Conservation (phyloP, 1,140 invertebrate species). For the Penaeus japonicus region DNA sequence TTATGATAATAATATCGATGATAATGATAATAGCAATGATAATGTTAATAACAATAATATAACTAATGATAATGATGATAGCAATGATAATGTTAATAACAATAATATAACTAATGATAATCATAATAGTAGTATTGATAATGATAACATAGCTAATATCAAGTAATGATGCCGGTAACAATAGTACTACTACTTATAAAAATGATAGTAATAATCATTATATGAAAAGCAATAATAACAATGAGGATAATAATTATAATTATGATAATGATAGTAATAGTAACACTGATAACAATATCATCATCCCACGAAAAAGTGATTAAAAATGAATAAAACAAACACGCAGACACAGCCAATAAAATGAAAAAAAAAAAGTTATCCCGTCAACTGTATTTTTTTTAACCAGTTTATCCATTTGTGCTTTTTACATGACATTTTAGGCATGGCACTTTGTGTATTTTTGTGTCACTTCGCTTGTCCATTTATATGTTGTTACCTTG, state of each 20-base stretch:
- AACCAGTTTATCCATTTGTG: too few species aligned
- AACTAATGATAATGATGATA: too few species aligned
- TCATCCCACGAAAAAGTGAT: too few species aligned
- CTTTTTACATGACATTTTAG: too few species aligned
- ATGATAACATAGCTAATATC: too few species aligned
- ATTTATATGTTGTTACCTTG: too few species aligned
- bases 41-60: neutral
- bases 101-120: conserved; percentile 56
- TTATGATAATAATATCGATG: neutral
- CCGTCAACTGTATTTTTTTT: too few species aligned
- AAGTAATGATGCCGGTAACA: neutral
- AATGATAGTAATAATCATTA: neutral
- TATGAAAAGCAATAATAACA: neutral
- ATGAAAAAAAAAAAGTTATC: too few species aligned
- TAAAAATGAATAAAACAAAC: too few species aligned
- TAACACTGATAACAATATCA: neutral
- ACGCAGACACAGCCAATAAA: too few species aligned
- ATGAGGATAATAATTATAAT: neutral
- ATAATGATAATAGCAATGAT: conserved; percentile 2
- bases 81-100: conserved; percentile 48
- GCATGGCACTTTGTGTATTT: too few species aligned
- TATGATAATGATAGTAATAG: neutral
- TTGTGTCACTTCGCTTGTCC: too few species aligned
- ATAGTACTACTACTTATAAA: neutral
- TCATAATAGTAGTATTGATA: conserved; percentile 63